phyloP scores from a whole-genome alignment of 53 echinoderm and acorn worm genomes.

The Zoroaster sp. region DNA sequence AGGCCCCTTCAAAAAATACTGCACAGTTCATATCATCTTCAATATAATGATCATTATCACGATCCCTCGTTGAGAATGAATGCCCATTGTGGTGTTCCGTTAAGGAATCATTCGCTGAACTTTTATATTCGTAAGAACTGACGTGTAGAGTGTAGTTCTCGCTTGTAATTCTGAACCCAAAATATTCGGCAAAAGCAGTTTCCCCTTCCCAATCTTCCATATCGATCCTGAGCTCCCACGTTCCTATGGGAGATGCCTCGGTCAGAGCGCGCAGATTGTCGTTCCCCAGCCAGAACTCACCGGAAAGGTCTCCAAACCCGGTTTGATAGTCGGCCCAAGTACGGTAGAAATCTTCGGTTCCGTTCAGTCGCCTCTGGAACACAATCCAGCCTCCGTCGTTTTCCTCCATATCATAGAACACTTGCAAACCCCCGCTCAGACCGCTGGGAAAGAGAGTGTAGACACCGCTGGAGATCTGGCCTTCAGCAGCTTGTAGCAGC shows the following conservation, averaged over 20 bases:
- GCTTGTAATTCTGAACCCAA: no score
- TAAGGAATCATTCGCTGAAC: conserved; percentile 20
- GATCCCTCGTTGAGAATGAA: no score
- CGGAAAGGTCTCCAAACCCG: conserved; percentile 19
- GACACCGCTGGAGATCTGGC: neutral
- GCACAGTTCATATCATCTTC: no score
- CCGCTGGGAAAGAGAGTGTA: neutral
- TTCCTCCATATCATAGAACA: conserved; percentile 3
- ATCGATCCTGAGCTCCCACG: neutral
- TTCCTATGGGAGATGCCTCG: conserved; percentile 13
- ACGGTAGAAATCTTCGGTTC: conserved; percentile 14
- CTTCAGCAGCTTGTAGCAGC: neutral
- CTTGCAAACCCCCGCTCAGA: neutral
- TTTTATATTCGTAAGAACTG: conserved; percentile 29
- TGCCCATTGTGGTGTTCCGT: no score
- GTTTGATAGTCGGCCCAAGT: conserved; percentile 27
- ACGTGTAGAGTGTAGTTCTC: no score
- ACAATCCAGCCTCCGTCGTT: conserved; percentile 22
- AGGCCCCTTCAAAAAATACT: conserved; percentile 34
- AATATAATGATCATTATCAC: no score
- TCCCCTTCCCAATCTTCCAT: no score
- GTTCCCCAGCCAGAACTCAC: conserved; percentile 30
- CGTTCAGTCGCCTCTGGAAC: conserved; percentile 39
- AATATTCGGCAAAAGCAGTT: no score
- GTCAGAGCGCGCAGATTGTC: conserved; percentile 37